Conservation (phyloP, 2,113 vertebrate species). For the Daphoenositta chrysoptera region DNA sequence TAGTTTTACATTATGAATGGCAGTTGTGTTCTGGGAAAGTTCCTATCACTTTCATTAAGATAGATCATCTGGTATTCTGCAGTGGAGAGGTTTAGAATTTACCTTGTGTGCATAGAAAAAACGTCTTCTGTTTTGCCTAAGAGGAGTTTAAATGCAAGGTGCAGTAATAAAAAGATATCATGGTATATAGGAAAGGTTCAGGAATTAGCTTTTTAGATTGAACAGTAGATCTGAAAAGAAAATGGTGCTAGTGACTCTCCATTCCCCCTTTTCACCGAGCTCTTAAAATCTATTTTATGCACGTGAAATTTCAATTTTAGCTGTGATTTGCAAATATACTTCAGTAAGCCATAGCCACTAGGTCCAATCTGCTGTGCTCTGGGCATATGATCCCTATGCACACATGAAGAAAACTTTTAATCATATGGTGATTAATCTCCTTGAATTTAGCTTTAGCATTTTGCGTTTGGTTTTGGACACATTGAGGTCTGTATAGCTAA, state of each 20-base stretch:
- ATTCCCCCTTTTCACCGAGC: neutral
- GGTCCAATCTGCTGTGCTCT: neutral
- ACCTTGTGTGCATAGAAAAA: neutral
- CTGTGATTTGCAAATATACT: neutral
- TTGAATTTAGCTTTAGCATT: neutral
- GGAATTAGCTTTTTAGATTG: neutral
- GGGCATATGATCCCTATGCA: neutral
- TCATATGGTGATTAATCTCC: neutral
- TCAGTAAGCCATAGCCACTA: neutral
- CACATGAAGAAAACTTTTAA: neutral
- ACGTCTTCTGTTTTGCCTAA: accelerated
- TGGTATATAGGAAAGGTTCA: neutral
- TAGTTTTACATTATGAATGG: neutral
- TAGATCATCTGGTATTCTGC: neutral
- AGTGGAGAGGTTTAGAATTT: neutral
- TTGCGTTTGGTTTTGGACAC: neutral
- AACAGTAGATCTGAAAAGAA: neutral
- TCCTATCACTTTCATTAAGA: neutral
- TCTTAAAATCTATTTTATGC: neutral
- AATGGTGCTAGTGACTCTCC: neutral
- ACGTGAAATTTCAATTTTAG: neutral
- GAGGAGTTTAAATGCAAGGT: neutral
- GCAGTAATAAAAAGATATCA: neutral
- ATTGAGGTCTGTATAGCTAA: neutral
- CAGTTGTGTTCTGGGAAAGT: neutral